Conservation (phyloP, 2,888 invertebrate species). For the Idaea aversata region DNA sequence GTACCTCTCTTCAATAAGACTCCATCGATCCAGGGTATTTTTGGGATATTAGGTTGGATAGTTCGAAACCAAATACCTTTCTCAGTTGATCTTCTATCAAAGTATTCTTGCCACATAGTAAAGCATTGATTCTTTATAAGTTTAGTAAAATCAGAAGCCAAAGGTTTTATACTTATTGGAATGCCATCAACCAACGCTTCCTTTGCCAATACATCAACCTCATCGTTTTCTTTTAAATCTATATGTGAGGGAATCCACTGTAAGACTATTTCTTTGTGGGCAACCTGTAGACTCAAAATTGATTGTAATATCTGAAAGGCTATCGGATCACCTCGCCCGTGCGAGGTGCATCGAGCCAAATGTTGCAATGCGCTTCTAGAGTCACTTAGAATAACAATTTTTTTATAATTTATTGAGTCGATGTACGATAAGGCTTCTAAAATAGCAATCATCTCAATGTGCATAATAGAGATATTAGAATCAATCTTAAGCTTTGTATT, state of each 20-base stretch:
- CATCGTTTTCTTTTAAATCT: background rate
- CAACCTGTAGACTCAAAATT: background rate
- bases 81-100: background rate
- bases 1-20: no score
- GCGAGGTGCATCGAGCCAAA: no score
- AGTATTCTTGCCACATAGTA: background rate
- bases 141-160: background rate
- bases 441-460: no score
- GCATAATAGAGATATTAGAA: background rate
- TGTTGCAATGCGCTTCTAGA: no score
- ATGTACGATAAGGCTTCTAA: no score
- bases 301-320: background rate
- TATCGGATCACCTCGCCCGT: background rate
- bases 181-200: background rate
- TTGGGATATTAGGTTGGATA: background rate
- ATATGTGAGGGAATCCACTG: background rate
- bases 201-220: background rate
- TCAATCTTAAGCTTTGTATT: background rate
- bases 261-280: background rate
- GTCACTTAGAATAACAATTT: no score
- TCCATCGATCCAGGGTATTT: background rate
- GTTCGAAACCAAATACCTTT: conserved; percentile 1
- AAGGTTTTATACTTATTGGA: background rate
- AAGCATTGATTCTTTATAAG: background rate
- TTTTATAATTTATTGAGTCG: no score